Conservation (phyloP, 1,140 invertebrate species). For the Anadara kagoshimensis region DNA sequence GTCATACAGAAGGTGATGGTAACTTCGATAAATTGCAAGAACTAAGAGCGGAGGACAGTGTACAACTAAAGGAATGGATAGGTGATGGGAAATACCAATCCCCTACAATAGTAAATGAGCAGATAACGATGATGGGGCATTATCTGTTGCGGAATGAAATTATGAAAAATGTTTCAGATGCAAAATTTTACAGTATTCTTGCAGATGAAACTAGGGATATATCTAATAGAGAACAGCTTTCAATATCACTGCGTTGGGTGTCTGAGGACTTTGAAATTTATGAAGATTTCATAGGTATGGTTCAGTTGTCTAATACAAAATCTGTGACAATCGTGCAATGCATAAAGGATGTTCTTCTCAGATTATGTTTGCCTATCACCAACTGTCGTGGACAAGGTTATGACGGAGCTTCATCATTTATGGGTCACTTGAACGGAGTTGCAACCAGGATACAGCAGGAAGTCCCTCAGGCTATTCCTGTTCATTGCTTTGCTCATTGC, state of each 20-base stretch:
- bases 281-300: no score
- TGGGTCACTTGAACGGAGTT: constrained; percentile 12
- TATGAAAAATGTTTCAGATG: no score
- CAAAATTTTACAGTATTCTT: no score
- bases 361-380: constrained; percentile 2
- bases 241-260: no score
- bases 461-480: not conserved
- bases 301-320: not conserved
- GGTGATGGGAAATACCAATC: not conserved
- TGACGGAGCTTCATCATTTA: constrained; percentile 7
- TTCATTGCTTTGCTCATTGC: constrained; percentile 19
- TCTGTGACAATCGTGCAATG: no score
- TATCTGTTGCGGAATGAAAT: not conserved
- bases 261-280: no score
- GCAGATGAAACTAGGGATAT: no score
- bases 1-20: not conserved
- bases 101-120: not conserved
- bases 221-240: no score
- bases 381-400: constrained; percentile 12
- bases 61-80: not conserved
- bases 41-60: not conserved
- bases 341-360: constrained; percentile 14
- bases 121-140: constrained; percentile 1
- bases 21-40: not conserved
- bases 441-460: constrained; percentile 6